These are phyloP conservation scores for Larimichthys crocea DNA, from an alignment of 2,113 vertebrate species.

Conservation along the genomic window DNA sequence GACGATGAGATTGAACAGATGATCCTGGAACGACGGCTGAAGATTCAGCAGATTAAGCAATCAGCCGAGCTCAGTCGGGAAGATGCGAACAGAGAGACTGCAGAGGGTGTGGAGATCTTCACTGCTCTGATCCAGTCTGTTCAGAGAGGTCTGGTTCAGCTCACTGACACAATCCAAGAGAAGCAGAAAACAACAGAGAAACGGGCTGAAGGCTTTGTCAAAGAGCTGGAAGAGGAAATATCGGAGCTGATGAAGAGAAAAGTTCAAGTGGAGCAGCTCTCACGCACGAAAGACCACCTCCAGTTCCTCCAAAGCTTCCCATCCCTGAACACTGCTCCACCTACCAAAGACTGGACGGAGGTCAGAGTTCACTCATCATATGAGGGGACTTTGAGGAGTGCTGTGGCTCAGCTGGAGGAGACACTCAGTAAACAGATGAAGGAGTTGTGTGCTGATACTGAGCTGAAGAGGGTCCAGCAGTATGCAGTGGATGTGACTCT, in stretches of 20 bases:
- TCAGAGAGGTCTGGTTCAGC: not conserved
- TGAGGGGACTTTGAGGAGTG: not conserved
- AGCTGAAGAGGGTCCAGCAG: not conserved
- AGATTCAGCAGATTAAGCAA: not conserved
- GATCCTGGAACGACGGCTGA: not conserved
- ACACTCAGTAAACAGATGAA: not conserved
- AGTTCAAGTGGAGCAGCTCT: not conserved
- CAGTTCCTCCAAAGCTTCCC: too few species aligned
- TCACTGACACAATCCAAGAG: rapidly evolving
- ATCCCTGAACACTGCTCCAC: too few species aligned
- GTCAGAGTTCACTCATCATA: not conserved
- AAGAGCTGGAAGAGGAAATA: slow-evolving; percentile 3
- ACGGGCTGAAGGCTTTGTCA: not conserved
- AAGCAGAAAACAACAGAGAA: not conserved
- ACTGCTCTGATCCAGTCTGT: not conserved
- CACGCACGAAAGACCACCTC: too few species aligned
- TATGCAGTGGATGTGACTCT: not conserved
- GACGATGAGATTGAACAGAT: not conserved
- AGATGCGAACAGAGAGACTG: not conserved
- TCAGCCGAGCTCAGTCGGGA: not conserved
- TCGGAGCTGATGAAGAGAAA: slow-evolving; percentile 24
- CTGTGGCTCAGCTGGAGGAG: not conserved
- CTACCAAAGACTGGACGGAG: too few species aligned
- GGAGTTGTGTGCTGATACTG: not conserved
- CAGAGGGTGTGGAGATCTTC: not conserved